Conservation (phyloP, 2,797 vertebrate genomes). For the Aulostomus chinensis region DNA sequence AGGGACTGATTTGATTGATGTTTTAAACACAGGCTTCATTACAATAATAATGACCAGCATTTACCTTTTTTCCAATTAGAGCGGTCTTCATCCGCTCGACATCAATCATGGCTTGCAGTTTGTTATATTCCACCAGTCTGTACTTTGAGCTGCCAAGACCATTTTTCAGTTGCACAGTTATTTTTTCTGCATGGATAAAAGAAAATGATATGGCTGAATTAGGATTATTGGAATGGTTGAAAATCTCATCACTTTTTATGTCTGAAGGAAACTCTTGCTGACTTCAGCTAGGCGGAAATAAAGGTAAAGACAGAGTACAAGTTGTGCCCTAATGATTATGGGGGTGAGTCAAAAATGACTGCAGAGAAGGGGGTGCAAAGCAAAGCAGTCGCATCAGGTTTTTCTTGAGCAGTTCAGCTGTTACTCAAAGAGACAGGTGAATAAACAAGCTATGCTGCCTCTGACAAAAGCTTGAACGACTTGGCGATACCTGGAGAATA, state of each 20-base stretch:
- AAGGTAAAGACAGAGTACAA: conserved; percentile 26
- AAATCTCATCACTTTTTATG: conserved; percentile 43
- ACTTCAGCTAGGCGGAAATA: conserved; percentile 42
- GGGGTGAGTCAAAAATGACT: conserved; percentile 33
- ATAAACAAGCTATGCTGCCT: conserved; percentile 52
- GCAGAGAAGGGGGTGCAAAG: conserved; percentile 9
- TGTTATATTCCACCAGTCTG: conserved; percentile 84
- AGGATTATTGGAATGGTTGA: conserved; percentile 40
- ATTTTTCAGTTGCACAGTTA: conserved; percentile 74
- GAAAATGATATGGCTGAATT: conserved; percentile 56
- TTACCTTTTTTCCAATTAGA: conserved; percentile 87
- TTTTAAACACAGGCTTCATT: conserved; percentile 23
- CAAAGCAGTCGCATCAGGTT: conserved; percentile 16
- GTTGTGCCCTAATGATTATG: conserved; percentile 23
- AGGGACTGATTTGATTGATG: conserved; percentile 26
- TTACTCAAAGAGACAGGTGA: conserved; percentile 55
- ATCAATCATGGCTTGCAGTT: conserved; percentile 80
- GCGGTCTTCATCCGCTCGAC: conserved; percentile 81
- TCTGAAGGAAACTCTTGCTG: conserved; percentile 47
- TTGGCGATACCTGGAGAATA: conserved; percentile 43
- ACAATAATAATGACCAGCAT: conserved; percentile 21
- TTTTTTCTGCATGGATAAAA: conserved; percentile 78
- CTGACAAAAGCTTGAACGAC: conserved; percentile 51
- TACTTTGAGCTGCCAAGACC: conserved; percentile 79
- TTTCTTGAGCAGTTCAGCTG: conserved; percentile 52